Base-by-base conservation (phyloP, 2,113 vertebrate species). In the Scytalopus superciliaris region DNA sequence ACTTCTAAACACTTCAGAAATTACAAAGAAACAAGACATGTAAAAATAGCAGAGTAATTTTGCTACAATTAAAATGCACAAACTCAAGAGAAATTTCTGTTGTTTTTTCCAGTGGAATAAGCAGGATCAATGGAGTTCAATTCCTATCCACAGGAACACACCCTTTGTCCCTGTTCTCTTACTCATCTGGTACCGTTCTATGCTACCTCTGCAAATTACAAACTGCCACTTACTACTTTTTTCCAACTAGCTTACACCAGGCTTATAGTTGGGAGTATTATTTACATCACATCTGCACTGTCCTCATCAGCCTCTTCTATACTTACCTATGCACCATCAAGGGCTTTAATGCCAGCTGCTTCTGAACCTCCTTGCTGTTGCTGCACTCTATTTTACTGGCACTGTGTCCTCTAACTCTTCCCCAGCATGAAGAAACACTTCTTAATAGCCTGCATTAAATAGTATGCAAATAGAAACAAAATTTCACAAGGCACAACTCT, bases 1-100 rank as follows among this genome's bases (percentile, higher is more conserved):
- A 53, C 49, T 81, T 47, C 60, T 56, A 40, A 68, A 75, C 7
- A 22, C 12, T 39, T 66, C 42, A 76, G 25, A 57, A 82, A 49
- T 30, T 0, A 68, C 15, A 76, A 1, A 24, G 3, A 76, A 40
- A 64, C 27, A 3, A 47, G 15, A 39, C 0, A 1, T 4, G 5
- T 16, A 25, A 86, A 80, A 73, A 44, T 7, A 52, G 19, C 62
- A 40, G 9, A 24, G 35, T 52, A 35, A 52, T 67, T 68, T 57
- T 84, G 31, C 62, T 57, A 76, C 23, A 69, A 19, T 25, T 64
- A 35, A 84, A 81, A 72, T 3, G 1, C 23, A 76, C 33, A 82
- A 73, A 12, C 19, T 64, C 12, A 24, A 44, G 50, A 77, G n/a
- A 87, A 72, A 30, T 37, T 13, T 72, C 49, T 68, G 24, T 25